Conservation (phyloP, 2,888 invertebrate species). For the Stenchaetothrips biformis region DNA sequence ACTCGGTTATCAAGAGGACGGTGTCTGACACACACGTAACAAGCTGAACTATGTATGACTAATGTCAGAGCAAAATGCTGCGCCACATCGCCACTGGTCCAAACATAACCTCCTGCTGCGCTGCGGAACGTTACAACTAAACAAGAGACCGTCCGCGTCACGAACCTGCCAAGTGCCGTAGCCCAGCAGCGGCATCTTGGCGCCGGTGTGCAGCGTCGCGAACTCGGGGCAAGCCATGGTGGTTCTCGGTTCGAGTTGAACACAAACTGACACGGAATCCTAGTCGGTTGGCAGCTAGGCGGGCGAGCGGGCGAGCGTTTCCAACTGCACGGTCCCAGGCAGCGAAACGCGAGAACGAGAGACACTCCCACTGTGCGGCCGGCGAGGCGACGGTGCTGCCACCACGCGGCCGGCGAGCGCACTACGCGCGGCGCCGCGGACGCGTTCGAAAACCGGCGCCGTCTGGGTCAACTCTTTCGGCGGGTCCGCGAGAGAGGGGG, state of each 20-base stretch:
- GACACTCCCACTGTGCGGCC: background rate
- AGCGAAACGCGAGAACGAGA: background rate
- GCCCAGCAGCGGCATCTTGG: constrained; percentile 12
- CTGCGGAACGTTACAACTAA: background rate
- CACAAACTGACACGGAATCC: background rate
- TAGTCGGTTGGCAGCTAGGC: background rate
- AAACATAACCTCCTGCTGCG: background rate
- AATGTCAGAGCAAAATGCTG: no score
- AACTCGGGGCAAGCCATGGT: constrained; percentile 6
- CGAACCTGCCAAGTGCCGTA: constrained; percentile 10
- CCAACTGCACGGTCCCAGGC: background rate
- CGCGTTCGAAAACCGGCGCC: no score
- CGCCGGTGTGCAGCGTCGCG: constrained; percentile 1
- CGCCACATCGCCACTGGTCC: no score
- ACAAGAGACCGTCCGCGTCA: background rate
- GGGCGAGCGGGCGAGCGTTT: background rate
- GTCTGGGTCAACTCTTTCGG: no score
- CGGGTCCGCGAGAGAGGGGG: background rate
- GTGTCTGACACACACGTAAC: no score
- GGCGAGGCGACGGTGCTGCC: background rate
- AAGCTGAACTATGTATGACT: no score
- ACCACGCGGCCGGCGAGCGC: background rate
- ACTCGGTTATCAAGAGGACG: no score
- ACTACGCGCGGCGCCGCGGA: background rate
- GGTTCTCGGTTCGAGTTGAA: background rate